Evolutionary conservation across 2,888 invertebrate genomes (phyloP).

Genomic region (Andricus quercusramuli): DNA sequence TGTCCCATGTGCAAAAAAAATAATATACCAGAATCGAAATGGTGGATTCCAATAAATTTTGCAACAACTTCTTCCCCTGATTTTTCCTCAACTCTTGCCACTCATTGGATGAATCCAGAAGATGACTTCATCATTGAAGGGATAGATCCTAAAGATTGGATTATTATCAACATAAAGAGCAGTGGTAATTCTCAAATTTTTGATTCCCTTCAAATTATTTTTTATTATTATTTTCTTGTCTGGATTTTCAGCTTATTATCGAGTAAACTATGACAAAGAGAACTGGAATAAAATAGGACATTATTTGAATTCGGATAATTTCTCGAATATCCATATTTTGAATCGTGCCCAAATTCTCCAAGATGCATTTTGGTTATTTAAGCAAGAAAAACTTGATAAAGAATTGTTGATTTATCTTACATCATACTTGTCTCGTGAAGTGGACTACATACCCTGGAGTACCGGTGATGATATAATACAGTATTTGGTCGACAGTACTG

Average conservation of each 20-base stretch:
- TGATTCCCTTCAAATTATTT: conserved; percentile 43
- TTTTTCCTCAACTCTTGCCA: conserved; percentile 53
- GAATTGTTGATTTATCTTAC: conserved; percentile 75
- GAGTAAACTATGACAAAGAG: conserved; percentile 82
- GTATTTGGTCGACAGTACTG: background rate
- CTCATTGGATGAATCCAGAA: conserved; percentile 49
- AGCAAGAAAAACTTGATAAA: background rate
- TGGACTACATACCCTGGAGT: conserved; percentile 85
- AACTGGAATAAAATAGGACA: conserved; percentile 81
- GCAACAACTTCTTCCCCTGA: conserved; percentile 52
- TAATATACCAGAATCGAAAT: conserved; percentile 43
- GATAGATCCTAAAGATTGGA: conserved; percentile 79
- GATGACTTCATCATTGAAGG: conserved; percentile 49
- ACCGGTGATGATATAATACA: conserved; percentile 62
- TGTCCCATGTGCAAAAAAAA: background rate
- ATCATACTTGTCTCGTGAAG: conserved; percentile 82
- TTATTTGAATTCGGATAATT: conserved; percentile 78
- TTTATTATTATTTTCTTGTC: background rate
- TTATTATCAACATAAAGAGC: conserved; percentile 83
- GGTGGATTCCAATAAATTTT: conserved; percentile 69
- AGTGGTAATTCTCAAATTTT: conserved; percentile 78
- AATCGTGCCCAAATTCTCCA: conserved; percentile 91
- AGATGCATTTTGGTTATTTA: conserved; percentile 79
- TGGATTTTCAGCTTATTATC: conserved; percentile 45
- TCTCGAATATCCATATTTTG: conserved; percentile 80